Conservation (phyloP, 2,888 invertebrate genomes). For the Rhamphomyia laevipes region DNA sequence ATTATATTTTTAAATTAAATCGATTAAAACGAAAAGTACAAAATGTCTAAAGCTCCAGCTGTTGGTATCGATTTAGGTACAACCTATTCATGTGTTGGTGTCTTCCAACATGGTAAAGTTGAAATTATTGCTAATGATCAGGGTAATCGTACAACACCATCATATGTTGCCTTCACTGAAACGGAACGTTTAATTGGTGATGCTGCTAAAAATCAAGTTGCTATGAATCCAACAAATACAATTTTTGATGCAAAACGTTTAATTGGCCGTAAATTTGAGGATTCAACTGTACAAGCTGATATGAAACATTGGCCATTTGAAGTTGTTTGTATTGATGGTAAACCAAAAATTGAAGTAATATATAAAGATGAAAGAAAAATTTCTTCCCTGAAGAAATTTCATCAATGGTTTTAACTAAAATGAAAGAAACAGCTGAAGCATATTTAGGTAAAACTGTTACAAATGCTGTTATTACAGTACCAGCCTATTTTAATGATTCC, state of each 20-base stretch:
- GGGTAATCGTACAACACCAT: conserved; percentile 78
- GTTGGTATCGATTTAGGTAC: conserved; percentile 25
- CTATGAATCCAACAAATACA: conserved; percentile 85
- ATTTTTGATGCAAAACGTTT: conserved; percentile 93
- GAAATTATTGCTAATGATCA: conserved; percentile 86
- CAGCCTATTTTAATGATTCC: conserved; percentile 86
- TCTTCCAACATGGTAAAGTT: conserved; percentile 84
- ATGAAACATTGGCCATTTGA: conserved; percentile 96
- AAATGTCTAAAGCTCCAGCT: conserved; percentile 50
- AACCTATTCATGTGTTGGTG: conserved; percentile 57
- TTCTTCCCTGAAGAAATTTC: conserved; percentile 92
- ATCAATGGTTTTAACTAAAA: conserved; percentile 83
- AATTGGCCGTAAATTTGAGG: conserved; percentile 87
- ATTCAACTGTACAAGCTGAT: conserved; percentile 84
- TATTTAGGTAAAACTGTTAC: conserved; percentile 71
- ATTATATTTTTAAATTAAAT: too few species aligned
- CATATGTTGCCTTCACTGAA: conserved; percentile 71
- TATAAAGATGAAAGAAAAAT: conserved; percentile 85
- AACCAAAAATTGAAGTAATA: conserved; percentile 73
- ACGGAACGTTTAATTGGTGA: conserved; percentile 78
- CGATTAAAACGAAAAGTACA: too few species aligned
- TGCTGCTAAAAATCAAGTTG: conserved; percentile 76
- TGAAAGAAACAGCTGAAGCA: too few species aligned
- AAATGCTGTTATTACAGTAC: conserved; percentile 84
- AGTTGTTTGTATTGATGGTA: conserved; percentile 68